Evolutionary conservation across 2,113 vertebrate genomes (phyloP).

Genomic region (Bagarius yarrelli): DNA sequence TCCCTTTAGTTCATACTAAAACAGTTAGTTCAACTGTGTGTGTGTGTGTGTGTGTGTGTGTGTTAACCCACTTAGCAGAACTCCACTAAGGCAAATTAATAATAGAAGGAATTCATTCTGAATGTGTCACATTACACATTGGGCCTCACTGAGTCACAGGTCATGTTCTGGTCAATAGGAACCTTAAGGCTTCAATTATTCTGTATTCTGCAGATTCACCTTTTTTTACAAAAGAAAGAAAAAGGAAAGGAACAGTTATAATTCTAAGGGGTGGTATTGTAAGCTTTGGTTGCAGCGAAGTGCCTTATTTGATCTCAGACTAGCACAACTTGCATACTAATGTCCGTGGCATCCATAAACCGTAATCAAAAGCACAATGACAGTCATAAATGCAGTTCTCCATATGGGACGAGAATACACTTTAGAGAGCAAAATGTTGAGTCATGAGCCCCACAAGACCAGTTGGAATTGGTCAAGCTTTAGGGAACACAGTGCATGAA

Average conservation of each 20-base stretch:
- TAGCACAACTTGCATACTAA: conserved; percentile 14
- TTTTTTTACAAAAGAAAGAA: not conserved
- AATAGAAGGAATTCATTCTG: conserved; percentile 46
- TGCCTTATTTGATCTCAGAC: not conserved
- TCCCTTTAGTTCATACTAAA: conserved; percentile 23
- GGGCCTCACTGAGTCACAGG: conserved; percentile 31
- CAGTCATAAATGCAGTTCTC: conserved; percentile 19
- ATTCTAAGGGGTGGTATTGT: not conserved
- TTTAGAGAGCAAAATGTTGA: conserved; percentile 12
- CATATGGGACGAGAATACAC: conserved; percentile 8
- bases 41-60: not conserved
- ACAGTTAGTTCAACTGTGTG: too few relatives aligned
- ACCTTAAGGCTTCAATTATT: conserved; percentile 1
- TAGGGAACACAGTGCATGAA: conserved; percentile 27
- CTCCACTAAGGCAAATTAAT: conserved; percentile 53
- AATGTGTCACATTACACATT: conserved; percentile 27
- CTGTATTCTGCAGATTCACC: not conserved
- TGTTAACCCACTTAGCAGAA: conserved; percentile 52
- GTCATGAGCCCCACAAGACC: conserved; percentile 23
- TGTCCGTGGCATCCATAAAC: conserved; percentile 26
- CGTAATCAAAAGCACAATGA: not conserved
- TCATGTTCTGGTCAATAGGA: conserved; percentile 36
- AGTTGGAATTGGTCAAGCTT: conserved; percentile 13
- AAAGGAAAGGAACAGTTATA: not conserved
- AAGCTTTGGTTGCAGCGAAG: not conserved